Evolutionary conservation across 2,888 invertebrate species (phyloP), one percentile per base, ranked within the genome.

Genomic region (Archips crataeganus): DNA sequence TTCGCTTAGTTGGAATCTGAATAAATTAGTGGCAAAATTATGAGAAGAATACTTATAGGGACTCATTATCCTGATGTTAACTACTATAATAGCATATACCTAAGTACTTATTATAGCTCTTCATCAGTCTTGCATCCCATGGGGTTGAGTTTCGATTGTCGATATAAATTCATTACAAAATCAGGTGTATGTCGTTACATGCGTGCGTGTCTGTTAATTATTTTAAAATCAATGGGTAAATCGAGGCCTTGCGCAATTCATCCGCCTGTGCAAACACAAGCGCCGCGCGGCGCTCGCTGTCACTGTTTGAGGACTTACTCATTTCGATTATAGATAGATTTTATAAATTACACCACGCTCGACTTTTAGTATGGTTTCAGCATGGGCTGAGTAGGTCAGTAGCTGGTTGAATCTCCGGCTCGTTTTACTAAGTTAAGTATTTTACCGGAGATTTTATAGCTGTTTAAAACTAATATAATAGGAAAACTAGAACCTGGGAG

Each of bases 261-360:
- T 32, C 9, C 32, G 42, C 34, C 64, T 69, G 73, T 47, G 47
- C 23, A 69, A 34, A 73, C 69, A 73, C 34, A 51, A 11, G 64
- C 51, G 73, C 32, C 54, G 9, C 54, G 15, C 11, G 42, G 9
- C 54, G 15, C 15, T 5, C 10, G 61, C 54, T 39, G 54, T 66
- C 60, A 60, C 60, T 60, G n/a, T n/a, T 60, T 63, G 34, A 47
- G 32, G 47, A 32, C 63, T 34, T 63, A n/a, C 32, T 63, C 63
- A 63, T 45, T 45, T 32, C 2, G 15, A 39, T 13, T 62, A 4
- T 10, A 32, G 32, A 4, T 10, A 32, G 32, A 57, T 57, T 57
- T 57, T 57, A 57, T 57, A 9, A 8, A 57, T 32, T 57, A 57
- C 11, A 3, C 2, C 11, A 23, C 32, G 57, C 42, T 10, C 15